phyloP scores from a whole-genome alignment of 2,797 vertebrate genomes.

The Lagorchestes hirsutus region DNA sequence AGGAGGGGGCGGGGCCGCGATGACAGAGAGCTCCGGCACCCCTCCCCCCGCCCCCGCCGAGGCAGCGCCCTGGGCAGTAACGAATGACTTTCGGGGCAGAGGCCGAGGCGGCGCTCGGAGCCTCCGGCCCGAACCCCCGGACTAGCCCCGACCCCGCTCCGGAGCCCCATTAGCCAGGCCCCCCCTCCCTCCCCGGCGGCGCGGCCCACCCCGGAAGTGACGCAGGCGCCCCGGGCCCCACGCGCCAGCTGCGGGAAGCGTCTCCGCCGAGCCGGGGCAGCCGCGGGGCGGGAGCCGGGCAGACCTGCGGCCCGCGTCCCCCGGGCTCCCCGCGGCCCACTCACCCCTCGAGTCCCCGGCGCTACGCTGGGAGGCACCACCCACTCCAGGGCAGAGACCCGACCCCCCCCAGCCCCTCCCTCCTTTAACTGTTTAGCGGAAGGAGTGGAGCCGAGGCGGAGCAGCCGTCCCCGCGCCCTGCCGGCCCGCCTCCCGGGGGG shows the following conservation, averaged over 20 bases:
- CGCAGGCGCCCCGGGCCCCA: constrained; percentile 45
- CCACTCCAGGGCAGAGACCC: constrained; percentile 22
- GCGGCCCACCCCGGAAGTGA: constrained; percentile 71
- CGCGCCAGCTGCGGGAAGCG: not conserved
- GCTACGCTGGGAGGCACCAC: constrained; percentile 62
- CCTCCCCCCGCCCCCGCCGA: too few relatives aligned
- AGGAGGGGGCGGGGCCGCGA: not conserved
- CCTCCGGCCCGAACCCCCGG: accelerated
- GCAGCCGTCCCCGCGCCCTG: not conserved
- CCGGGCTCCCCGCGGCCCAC: not conserved
- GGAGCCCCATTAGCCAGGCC: not conserved
- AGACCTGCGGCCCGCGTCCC: not conserved
- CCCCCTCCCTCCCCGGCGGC: not conserved
- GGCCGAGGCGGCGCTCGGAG: not conserved
- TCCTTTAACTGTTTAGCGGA: constrained; percentile 31
- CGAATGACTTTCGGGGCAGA: not conserved
- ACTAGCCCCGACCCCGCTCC: not conserved
- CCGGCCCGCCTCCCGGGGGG: not conserved
- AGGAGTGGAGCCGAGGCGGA: not conserved
- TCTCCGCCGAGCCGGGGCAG: not conserved
- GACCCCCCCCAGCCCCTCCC: constrained; percentile 58
- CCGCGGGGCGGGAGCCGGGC: not conserved
- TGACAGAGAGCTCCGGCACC: accelerated
- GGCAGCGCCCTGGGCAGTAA: not conserved
- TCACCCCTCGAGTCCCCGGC: not conserved